Base-by-base conservation (phyloP, 2,113 vertebrate species). In the Synodontis membranacea region DNA sequence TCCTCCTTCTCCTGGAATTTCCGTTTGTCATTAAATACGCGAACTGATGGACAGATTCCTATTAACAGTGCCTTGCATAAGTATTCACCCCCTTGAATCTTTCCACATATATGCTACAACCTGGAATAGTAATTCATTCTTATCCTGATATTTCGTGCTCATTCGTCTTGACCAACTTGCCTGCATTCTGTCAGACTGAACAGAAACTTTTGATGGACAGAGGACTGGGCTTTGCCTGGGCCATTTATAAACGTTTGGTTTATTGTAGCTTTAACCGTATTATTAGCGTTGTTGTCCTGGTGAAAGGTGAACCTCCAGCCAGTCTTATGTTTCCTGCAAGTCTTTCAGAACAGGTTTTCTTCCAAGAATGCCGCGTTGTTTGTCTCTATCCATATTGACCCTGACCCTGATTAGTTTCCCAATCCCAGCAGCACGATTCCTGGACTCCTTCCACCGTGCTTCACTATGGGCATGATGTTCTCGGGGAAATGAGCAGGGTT, bases 1-100 rank as follows among this genome's bases (percentile, higher is more conserved):
- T 97, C 87, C 21, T 21, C 23, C 5, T 44, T 28, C 37, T 62
- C n/a, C 34, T 48, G 10, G 25, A n/a, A 78, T 79, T 75, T 74
- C n/a, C 15, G 34, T 60, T 50, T 8, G 50, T 56, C 11, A 42
- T 28, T 72, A 28, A 31, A 70, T 44, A 23, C 21, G 44, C 15
- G 25, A 44, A 10, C 25, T 39, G 50, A 12, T 56, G 34, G 11
- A 39, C 2, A 50, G 44, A 50, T 39, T 70, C 34, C 66, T 70
- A 39, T 39, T 74, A 12, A 50, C 25, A 17, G 12, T 76, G n/a
- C 46, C 28, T 78, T 78, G 14, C 46, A 78, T 9, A 50, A 78
- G 17, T 50, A 46, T 31, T 82, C 11, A 23, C 34, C 25, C 3
- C 42, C 9, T 72, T 72, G 37, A 72, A 46, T 12, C 25, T 15